Evolutionary conservation across 1,140 invertebrate species (phyloP), one percentile per base, ranked within the genome.

Genomic region (Spodoptera frugiperda): DNA sequence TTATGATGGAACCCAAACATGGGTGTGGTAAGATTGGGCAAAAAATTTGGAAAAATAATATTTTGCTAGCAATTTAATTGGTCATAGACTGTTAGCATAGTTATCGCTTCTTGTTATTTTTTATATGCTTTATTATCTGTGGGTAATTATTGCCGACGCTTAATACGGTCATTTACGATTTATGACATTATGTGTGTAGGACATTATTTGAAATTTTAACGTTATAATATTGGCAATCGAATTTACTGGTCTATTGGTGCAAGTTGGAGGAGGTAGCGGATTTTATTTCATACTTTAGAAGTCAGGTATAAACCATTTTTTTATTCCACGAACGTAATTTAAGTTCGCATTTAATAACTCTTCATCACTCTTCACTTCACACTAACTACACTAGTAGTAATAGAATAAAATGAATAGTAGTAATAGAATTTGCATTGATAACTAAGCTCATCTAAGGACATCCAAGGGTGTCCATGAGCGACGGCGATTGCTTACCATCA

Each of bases 61-160:
- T 67, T 67, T 67, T 49, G 44, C 63, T 44, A 12, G 49, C 21
- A 54, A 57, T 19, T 72, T 72, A 72, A 72, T 72, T 72, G 68
- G 68, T 54, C 25, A 48, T 57, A 39, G 9, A 39, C 33, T 39
- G 4, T 10, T 39, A 25, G 68, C 8, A 19, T 15, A 57, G 17
- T 65, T 21, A 21, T 25, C 61, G 11, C 44, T 12, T 19, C 68
- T 57, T 57, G 17, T 72, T 71, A 54, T 72, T 72, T 72, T 71
- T 72, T 67, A n/a, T 25, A 55, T 55, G 33, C 9, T 57, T 57
- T 54, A 46, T 19, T 57, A 72, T 14, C 51, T 19, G 53, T 46
- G 53, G 10, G 19, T 72, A 57, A 30, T 72, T 72, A 72, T 57
- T 53, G 51, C 11, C 30, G 17, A 44, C 15, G 39, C 19, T 57